Base-by-base conservation (phyloP, 2,797 vertebrate species). In the Microtus californicus region DNA sequence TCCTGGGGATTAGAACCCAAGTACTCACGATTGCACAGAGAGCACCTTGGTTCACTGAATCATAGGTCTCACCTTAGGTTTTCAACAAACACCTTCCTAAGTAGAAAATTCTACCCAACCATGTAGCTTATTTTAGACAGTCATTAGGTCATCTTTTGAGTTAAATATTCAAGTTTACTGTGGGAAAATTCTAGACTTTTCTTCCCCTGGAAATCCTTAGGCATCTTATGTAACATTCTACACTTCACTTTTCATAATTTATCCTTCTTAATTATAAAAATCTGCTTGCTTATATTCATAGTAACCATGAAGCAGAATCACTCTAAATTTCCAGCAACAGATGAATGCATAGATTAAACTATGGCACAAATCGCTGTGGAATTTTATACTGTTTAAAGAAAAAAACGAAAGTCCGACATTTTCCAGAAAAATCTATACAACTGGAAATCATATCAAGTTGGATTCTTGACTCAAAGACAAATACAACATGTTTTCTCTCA, bases 11-110 rank as follows among this genome's bases (percentile, higher is more conserved):
- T 59, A 8, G 37, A 82, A 82, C 37, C 61, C 8, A 82, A 82
- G 27, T 63, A 9, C 15, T 63, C 9, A 63, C 21, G 37, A 25
- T 31, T 63, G 31, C 37, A 43, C 37, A 31, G 29, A 63, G 59
- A 43, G 29, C 27, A 82, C 4, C 43, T 82, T 43, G 63, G 21
- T 29, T 14, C 63, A 31, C 17, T 43, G 13, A 82, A 29, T 8
- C 15, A 63, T 29, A 63, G 80, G 2, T 63, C n/a, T 14, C 17
- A 45, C 27, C 27, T 37, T 96, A 54, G 51, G 83, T 87, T 90
- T 67, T 13, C 54, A 54, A 17, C 54, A 76, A 94, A 94, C 54
- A 71, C 7, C 74, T 89, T 94, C 65, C 45, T 93, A n/a, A 54
- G 21, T 77, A 92, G 56, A 90, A 88, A 83, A 87, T 56, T 80